A percentile compares a stretch with the other conserved stretches of the same genome.
phyloP scores from a whole-genome alignment of 2,888 invertebrate genomes.

The Chymomyza caudatula region DNA sequence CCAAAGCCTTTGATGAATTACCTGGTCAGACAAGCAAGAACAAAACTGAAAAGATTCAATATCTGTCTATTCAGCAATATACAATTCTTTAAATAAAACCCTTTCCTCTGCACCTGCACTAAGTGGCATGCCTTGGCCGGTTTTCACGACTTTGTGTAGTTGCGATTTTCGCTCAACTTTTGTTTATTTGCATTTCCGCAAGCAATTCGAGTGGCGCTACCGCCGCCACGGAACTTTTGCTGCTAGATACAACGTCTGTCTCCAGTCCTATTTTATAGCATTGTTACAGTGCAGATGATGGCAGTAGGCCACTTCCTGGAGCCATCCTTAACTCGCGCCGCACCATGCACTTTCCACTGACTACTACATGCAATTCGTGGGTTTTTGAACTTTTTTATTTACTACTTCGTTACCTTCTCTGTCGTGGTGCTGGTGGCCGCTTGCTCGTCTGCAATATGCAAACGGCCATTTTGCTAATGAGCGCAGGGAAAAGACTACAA shows the following conservation, averaged over 20 bases:
- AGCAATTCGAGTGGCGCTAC: conserved; percentile 54
- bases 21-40: conserved; percentile 23
- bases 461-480: conserved; percentile 75
- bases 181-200: conserved; percentile 66
- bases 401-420: conserved; percentile 10
- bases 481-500: conserved; percentile 51
- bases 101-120: not conserved
- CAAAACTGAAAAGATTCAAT: not conserved
- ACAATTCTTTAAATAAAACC: not conserved
- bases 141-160: conserved; percentile 6
- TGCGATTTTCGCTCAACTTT: conserved; percentile 31
- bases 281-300: conserved; percentile 20
- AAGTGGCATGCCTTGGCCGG: not conserved
- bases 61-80: not conserved
- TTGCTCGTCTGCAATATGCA: conserved; percentile 54
- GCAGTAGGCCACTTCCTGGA: conserved; percentile 69
- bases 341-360: not conserved
- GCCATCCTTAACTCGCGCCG: conserved; percentile 25
- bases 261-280: conserved; percentile 4
- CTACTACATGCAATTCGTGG: conserved; percentile 57
- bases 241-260: not conserved
- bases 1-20: conserved; percentile 7
- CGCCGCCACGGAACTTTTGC: conserved; percentile 56
- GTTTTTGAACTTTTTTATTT: conserved; percentile 57
- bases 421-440: not conserved